These are phyloP conservation scores for Ptilonorhynchus violaceus DNA, from an alignment of 2,113 vertebrate genomes.

Conservation along the genomic window DNA sequence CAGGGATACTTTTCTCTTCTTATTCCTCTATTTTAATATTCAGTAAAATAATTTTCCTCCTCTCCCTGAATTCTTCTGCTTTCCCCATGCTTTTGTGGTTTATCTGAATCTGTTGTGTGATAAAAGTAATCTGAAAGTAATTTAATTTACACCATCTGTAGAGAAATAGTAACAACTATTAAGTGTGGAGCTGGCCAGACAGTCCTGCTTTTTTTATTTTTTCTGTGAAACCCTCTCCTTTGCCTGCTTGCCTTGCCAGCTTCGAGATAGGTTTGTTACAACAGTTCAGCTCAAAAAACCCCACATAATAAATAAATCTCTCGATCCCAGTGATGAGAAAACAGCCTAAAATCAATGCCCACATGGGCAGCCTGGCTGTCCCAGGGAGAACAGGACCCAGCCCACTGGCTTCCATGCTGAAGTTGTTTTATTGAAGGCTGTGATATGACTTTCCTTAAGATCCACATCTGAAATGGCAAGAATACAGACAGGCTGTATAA, in stretches of 20 bases:
- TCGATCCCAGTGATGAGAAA: accelerated
- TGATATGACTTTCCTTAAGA: background rate
- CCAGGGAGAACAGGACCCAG: background rate
- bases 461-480: background rate
- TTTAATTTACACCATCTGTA: background rate
- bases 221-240: background rate
- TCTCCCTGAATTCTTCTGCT: background rate
- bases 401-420: accelerated
- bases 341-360: accelerated
- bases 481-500: background rate
- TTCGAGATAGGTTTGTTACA: background rate
- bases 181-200: background rate
- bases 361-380: accelerated
- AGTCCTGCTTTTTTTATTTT: background rate
- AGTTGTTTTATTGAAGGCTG: background rate
- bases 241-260: background rate
- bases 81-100: background rate
- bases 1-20: background rate
- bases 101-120: background rate
- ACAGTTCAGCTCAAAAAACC: background rate
- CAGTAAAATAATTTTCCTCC: background rate
- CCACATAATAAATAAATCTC: background rate
- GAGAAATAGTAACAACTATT: background rate
- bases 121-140: background rate
- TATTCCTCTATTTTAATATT: background rate